Evolutionary conservation across 2,113 vertebrate genomes (phyloP).

Genomic region (Chlamydotis undulata): DNA sequence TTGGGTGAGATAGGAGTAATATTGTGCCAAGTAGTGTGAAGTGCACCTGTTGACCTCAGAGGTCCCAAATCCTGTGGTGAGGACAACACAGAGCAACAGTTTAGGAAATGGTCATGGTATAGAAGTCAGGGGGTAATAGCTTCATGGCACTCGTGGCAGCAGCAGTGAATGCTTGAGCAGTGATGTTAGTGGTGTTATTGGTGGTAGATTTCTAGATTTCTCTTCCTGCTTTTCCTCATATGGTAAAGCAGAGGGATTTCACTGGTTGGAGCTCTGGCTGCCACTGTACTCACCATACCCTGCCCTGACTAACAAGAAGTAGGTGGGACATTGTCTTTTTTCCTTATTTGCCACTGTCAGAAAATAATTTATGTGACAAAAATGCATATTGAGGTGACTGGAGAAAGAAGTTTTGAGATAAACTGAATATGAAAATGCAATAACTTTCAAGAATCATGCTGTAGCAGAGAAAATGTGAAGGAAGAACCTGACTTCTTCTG

Average conservation of each 20-base stretch:
- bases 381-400: background rate
- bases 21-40: fast-evolving
- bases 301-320: background rate
- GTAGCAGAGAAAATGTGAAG: background rate
- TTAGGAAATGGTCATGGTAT: background rate
- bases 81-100: background rate
- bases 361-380: background rate
- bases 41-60: background rate
- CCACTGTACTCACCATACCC: background rate
- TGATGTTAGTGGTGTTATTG: background rate
- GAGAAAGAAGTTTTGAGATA: background rate
- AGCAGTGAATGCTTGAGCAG: background rate
- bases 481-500: background rate
- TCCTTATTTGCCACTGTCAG: background rate
- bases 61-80: background rate
- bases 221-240: background rate
- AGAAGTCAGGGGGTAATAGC: background rate
- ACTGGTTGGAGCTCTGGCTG: background rate
- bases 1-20: background rate
- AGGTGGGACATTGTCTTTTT: background rate
- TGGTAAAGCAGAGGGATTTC: background rate
- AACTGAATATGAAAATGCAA: background rate
- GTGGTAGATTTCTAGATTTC: background rate
- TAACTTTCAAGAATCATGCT: background rate
- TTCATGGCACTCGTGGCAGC: background rate